Evolutionary conservation across 2,113 vertebrate species (phyloP).

Genomic region (Himantopus leucocephalus): DNA sequence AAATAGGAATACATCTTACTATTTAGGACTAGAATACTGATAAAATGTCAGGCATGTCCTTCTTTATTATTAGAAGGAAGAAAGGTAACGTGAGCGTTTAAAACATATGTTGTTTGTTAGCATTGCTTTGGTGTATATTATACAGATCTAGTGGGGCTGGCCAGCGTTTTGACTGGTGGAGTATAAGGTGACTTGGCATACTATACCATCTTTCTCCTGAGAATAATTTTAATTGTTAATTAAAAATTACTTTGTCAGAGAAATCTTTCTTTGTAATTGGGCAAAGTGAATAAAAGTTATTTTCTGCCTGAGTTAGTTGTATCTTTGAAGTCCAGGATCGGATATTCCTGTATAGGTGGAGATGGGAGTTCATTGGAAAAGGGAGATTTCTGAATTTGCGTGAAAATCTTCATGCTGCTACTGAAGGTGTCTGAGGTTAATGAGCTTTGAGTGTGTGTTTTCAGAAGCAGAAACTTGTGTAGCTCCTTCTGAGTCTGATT

Average conservation of each 20-base stretch:
- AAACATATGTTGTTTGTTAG: not conserved
- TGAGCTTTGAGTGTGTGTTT: fast-evolving
- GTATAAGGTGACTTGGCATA: not conserved
- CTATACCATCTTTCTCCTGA: not conserved
- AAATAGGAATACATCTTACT: not conserved
- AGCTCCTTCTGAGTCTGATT: not conserved
- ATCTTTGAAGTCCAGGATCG: not conserved
- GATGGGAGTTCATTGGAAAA: not conserved
- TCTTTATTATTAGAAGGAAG: not conserved
- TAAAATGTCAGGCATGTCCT: not conserved
- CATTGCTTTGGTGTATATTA: not conserved
- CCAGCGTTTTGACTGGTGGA: not conserved
- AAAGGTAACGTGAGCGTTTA: not conserved
- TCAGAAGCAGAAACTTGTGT: not conserved
- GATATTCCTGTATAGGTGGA: not conserved
- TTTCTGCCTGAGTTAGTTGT: not conserved
- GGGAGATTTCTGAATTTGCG: not conserved
- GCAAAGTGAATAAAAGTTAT: not conserved
- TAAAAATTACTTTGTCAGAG: not conserved
- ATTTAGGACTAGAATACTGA: not conserved
- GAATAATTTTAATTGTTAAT: not conserved
- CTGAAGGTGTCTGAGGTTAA: not conserved
- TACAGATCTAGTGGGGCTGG: not conserved
- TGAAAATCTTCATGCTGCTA: not conserved
- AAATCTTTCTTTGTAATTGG: not conserved